A percentile compares a stretch with the other conserved stretches of the same genome.
Evolutionary conservation across 1,140 invertebrate genomes (phyloP).

Genomic region (Copidosoma floridanum): DNA sequence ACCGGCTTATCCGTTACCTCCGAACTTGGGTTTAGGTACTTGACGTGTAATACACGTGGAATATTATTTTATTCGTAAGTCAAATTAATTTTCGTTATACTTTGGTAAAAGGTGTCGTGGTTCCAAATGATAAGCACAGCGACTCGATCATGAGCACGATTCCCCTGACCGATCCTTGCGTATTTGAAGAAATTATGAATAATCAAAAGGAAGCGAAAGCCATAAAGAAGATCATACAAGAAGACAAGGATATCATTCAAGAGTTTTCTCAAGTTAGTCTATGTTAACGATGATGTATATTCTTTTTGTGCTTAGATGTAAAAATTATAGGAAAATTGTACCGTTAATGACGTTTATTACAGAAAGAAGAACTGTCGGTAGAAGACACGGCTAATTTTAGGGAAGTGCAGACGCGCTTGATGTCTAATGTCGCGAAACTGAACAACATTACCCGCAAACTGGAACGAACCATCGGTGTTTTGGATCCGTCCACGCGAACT

Average conservation of each 20-base stretch:
- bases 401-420: constrained; percentile 39
- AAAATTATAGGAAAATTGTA: background rate
- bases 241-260: constrained; percentile 32
- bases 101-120: background rate
- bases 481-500: constrained; percentile 34
- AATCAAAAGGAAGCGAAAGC: constrained; percentile 34
- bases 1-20: constrained; percentile 22
- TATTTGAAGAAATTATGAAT: constrained; percentile 34
- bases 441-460: constrained; percentile 46
- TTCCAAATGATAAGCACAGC: background rate
- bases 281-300: background rate
- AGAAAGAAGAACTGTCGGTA: constrained; percentile 49
- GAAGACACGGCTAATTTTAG: constrained; percentile 41
- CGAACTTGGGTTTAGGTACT: constrained; percentile 31
- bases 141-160: constrained; percentile 33
- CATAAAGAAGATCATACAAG: constrained; percentile 36
- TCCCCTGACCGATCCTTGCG: constrained; percentile 34
- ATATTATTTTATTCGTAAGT: constrained; percentile 1
- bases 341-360: background rate
- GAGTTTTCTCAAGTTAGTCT: constrained; percentile 17
- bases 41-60: too few relatives aligned
- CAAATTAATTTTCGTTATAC: too few relatives aligned
- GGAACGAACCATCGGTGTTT: constrained; percentile 42
- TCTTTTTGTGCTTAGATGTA: background rate
- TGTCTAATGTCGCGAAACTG: constrained; percentile 44